phyloP scores from a whole-genome alignment of 2,888 invertebrate species.

The Schizaphis graminum region DNA sequence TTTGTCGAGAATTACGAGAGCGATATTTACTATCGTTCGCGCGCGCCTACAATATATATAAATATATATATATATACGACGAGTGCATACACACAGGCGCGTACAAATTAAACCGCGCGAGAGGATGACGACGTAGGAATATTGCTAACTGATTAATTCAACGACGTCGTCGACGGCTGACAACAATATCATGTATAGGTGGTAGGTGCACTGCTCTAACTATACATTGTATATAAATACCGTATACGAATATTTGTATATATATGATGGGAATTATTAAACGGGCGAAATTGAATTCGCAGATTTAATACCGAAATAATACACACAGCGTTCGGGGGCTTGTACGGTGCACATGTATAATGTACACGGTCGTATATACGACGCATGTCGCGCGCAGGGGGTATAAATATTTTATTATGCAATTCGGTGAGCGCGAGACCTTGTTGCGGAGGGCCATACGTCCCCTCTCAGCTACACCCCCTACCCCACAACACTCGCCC shows the following conservation, averaged over 20 bases:
- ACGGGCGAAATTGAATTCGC: slow-evolving; percentile 57
- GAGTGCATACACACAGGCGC: neutral
- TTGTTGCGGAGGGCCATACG: neutral
- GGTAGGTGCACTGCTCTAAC: neutral
- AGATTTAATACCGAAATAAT: slow-evolving; percentile 47
- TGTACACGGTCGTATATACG: neutral
- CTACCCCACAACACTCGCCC: too few species aligned
- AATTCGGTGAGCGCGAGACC: slow-evolving; percentile 16
- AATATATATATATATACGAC: too few species aligned
- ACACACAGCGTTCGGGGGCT: slow-evolving; percentile 6
- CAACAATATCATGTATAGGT: slow-evolving; percentile 9
- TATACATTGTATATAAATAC: neutral
- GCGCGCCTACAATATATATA: neutral
- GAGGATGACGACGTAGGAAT: neutral
- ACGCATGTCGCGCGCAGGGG: slow-evolving; percentile 1
- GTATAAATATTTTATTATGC: slow-evolving; percentile 49
- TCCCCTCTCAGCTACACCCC: neutral
- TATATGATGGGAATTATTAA: slow-evolving; percentile 18
- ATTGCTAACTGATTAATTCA: slow-evolving; percentile 11
- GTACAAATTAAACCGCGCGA: neutral
- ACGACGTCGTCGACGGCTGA: neutral
- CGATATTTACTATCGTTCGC: neutral
- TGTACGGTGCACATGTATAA: neutral
- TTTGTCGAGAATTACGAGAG: neutral
- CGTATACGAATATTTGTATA: neutral